A percentile compares a stretch with the other conserved stretches of the same genome.
Evolutionary conservation across 2,888 invertebrate genomes (phyloP).

Genomic region (Hyposoter didymator): DNA sequence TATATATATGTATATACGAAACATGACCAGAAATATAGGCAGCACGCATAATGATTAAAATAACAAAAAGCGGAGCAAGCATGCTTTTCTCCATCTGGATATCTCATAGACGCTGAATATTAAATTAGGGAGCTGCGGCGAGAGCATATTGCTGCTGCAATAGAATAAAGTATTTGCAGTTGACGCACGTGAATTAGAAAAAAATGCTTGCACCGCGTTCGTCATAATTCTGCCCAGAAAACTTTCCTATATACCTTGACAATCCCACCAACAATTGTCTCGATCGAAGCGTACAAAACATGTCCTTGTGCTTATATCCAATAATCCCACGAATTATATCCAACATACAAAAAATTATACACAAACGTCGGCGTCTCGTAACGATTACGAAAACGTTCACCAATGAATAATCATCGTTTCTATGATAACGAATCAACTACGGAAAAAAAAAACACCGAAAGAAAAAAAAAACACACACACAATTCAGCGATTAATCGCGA

Average conservation of each 20-base stretch:
- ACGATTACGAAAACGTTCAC: background rate
- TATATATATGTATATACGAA: conserved; percentile 25
- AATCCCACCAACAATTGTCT: conserved; percentile 33
- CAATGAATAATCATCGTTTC: conserved; percentile 4
- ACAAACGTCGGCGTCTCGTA: background rate
- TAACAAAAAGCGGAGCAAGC: conserved; percentile 40
- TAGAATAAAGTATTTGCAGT: background rate
- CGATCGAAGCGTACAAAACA: conserved; percentile 50
- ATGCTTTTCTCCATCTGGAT: conserved; percentile 7
- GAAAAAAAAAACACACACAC: background rate
- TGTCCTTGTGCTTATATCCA: conserved; percentile 54
- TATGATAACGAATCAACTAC: background rate
- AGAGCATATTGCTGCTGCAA: background rate
- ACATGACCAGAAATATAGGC: conserved; percentile 43
- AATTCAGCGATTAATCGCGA: background rate
- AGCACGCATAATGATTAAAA: conserved; percentile 4
- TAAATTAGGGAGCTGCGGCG: conserved; percentile 15
- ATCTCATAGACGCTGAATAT: conserved; percentile 9
- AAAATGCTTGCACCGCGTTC: conserved; percentile 49
- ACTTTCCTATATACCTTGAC: conserved; percentile 39
- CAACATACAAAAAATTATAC: conserved; percentile 39
- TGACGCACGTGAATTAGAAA: background rate
- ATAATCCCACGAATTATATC: conserved; percentile 67
- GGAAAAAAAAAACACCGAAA: background rate
- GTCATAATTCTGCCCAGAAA: conserved; percentile 39